Percentiles rank a stretch among this genome's conserved stretches.
Conservation (phyloP, 1,140 invertebrate genomes). For the Brachionus manjavacas region DNA sequence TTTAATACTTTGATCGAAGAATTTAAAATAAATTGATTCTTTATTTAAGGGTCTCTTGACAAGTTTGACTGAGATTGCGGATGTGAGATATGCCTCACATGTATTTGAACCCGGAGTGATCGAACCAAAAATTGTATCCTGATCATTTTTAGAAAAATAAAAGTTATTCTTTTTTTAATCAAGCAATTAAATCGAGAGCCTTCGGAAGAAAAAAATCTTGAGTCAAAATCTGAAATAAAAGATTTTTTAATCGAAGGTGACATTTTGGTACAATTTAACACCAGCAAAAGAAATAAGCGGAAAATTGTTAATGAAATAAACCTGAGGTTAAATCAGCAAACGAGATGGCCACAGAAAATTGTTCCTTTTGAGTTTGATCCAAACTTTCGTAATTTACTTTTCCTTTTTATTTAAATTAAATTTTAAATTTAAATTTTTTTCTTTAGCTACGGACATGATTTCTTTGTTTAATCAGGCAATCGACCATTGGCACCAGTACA, state of each 20-base stretch:
- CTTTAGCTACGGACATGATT: background rate
- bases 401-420: too few species aligned
- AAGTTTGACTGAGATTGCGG: background rate
- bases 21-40: background rate
- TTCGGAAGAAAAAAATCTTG: constrained; percentile 11
- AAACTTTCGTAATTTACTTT: constrained; percentile 29
- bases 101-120: background rate
- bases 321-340: background rate
- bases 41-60: background rate
- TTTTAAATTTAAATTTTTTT: background rate
- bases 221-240: background rate
- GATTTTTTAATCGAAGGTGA: constrained; percentile 10
- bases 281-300: background rate
- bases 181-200: background rate
- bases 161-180: background rate
- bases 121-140: background rate
- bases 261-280: background rate
- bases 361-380: constrained; percentile 39
- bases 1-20: background rate
- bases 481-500: constrained; percentile 26
- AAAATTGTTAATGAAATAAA: constrained; percentile 25
- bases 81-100: background rate
- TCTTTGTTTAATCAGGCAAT: background rate
- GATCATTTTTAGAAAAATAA: background rate
- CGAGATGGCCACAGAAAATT: constrained; percentile 36